Conservation (phyloP, 2,113 vertebrate species). For the Bambusicola thoracicus region DNA sequence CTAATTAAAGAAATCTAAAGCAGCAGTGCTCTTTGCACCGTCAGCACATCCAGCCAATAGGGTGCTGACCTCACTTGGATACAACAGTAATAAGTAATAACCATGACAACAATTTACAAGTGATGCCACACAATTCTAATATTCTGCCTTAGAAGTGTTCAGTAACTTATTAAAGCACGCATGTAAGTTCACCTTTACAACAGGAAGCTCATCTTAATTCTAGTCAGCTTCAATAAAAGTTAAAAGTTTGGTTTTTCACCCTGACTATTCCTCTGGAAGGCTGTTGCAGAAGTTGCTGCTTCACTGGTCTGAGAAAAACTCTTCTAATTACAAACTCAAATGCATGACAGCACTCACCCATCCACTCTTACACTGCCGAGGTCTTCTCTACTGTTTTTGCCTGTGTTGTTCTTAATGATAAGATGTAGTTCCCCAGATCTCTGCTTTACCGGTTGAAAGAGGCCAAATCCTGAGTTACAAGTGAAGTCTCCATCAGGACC, state of each 20-base stretch:
- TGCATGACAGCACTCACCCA: neutral
- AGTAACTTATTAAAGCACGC: neutral
- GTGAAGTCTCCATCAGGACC: neutral
- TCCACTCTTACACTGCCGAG: neutral
- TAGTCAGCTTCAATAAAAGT: neutral
- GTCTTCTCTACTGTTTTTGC: neutral
- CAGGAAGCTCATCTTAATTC: neutral
- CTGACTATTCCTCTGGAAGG: neutral
- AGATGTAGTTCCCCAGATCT: neutral
- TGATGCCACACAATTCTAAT: neutral
- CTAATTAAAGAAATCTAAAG: neutral
- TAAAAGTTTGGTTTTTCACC: neutral
- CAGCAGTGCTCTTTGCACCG: neutral
- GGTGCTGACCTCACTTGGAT: neutral
- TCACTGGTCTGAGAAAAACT: constrained; percentile 6
- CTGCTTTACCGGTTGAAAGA: neutral
- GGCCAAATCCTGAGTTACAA: neutral
- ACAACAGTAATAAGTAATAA: neutral
- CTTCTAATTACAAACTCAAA: neutral
- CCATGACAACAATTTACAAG: constrained; percentile 12
- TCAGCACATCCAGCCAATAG: neutral
- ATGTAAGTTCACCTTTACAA: neutral
- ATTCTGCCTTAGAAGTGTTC: neutral
- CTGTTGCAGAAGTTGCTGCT: neutral
- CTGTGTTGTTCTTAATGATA: neutral